phyloP scores from a whole-genome alignment of 2,113 vertebrate species.

The Rhagologus leucostigma region DNA sequence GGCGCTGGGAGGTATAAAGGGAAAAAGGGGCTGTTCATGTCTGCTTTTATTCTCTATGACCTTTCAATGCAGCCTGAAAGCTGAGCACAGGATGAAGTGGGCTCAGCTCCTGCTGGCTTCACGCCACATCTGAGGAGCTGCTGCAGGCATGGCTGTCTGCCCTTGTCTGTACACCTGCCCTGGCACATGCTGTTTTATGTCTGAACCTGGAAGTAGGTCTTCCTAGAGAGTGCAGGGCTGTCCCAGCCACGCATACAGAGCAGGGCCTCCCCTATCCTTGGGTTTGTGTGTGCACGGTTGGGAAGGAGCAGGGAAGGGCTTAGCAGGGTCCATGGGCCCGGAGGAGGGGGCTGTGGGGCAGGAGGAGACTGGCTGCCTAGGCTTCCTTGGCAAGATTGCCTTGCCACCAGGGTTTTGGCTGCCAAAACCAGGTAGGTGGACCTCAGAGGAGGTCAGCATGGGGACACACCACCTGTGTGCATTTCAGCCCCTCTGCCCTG shows the following conservation, averaged over 20 bases:
- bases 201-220: background rate
- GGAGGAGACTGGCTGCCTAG: background rate
- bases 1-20: background rate
- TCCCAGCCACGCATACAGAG: background rate
- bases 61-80: background rate
- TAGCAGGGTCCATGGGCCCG: background rate
- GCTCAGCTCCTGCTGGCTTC: background rate
- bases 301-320: background rate
- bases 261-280: background rate
- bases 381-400: background rate
- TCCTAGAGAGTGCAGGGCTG: background rate
- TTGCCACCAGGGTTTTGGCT: background rate
- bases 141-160: background rate
- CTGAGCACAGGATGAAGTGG: background rate
- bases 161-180: background rate
- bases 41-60: background rate
- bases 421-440: background rate
- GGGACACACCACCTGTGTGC: background rate
- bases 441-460: background rate
- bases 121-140: background rate
- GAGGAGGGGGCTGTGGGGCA: background rate
- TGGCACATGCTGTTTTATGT: background rate
- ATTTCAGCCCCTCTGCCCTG: background rate
- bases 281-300: background rate
- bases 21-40: background rate